phyloP scores from a whole-genome alignment of 2,888 invertebrate genomes.

The Sceliomorpha sp. region DNA sequence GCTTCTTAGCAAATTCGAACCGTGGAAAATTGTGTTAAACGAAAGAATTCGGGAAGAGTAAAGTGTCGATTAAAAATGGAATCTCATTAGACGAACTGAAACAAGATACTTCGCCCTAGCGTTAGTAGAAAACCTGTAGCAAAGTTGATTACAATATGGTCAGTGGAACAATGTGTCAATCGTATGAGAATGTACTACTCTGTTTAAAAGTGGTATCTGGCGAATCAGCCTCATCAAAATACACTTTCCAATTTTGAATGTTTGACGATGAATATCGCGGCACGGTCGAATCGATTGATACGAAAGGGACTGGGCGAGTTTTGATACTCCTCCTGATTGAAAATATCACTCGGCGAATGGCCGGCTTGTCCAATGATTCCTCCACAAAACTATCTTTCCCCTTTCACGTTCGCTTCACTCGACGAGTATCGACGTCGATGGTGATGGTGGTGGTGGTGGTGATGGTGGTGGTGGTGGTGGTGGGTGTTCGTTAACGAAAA shows the following conservation, averaged over 20 bases:
- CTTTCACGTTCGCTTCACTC: slow-evolving; percentile 32
- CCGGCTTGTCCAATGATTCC: slow-evolving; percentile 38
- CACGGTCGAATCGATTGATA: slow-evolving; percentile 52
- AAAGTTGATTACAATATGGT: slow-evolving; percentile 29
- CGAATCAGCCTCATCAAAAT: slow-evolving; percentile 25
- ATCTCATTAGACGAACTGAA: too few relatives aligned
- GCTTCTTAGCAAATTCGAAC: too few relatives aligned
- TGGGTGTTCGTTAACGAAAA: slow-evolving; percentile 46
- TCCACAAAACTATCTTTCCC: slow-evolving; percentile 47
- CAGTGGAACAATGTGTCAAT: slow-evolving; percentile 48
- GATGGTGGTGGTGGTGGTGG: too few relatives aligned
- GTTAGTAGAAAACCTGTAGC: slow-evolving; percentile 18
- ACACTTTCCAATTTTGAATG: slow-evolving; percentile 62
- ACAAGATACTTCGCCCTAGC: slow-evolving; percentile 16
- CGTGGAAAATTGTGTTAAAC: too few relatives aligned
- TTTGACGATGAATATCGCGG: slow-evolving; percentile 73
- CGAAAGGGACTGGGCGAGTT: slow-evolving; percentile 63
- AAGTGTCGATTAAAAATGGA: too few relatives aligned
- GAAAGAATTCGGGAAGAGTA: too few relatives aligned
- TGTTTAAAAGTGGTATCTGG: slow-evolving; percentile 34
- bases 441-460: too few relatives aligned
- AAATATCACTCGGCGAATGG: slow-evolving; percentile 64
- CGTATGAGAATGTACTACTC: slow-evolving; percentile 8
- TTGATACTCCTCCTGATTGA: slow-evolving; percentile 74
- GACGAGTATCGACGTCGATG: slow-evolving; percentile 32